Percentiles rank a stretch among this genome's conserved stretches.
Conservation (phyloP, 2,888 invertebrate species). For the Mythimna pallens region DNA sequence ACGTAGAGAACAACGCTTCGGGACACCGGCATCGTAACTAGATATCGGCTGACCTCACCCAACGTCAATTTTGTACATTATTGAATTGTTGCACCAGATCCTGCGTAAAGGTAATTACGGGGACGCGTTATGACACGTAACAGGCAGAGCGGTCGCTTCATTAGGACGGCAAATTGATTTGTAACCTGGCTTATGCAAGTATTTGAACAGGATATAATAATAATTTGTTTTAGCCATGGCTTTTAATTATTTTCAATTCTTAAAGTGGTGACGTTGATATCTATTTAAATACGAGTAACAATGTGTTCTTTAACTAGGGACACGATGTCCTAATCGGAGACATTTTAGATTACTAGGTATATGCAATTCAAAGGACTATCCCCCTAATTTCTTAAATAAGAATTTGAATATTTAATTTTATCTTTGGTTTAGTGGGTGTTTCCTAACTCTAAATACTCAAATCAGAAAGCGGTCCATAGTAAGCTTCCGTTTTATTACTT, state of each 20-base stretch:
- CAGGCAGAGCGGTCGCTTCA: background rate
- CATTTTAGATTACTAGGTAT: background rate
- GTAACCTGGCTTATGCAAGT: background rate
- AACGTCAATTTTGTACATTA: background rate
- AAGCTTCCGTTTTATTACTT: background rate
- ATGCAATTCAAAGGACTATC: background rate
- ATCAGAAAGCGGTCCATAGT: background rate
- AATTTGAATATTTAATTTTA: too few species aligned
- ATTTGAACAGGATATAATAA: background rate
- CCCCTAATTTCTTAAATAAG: too few species aligned
- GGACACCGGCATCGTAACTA: conserved; percentile 1
- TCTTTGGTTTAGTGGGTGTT: too few species aligned
- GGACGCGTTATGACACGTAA: too few species aligned
- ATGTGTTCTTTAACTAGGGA: background rate
- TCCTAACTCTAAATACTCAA: too few species aligned
- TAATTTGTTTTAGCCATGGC: background rate
- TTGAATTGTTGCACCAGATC: conserved; percentile 13
- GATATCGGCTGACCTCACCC: background rate
- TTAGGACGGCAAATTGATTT: background rate
- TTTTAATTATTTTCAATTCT: background rate
- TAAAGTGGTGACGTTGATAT: background rate
- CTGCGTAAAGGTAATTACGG: background rate
- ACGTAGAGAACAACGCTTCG: background rate
- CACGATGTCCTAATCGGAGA: background rate
- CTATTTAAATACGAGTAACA: background rate